Evolutionary conservation across 2,888 invertebrate species (phyloP).

Genomic region (Machimus atricapillus): DNA sequence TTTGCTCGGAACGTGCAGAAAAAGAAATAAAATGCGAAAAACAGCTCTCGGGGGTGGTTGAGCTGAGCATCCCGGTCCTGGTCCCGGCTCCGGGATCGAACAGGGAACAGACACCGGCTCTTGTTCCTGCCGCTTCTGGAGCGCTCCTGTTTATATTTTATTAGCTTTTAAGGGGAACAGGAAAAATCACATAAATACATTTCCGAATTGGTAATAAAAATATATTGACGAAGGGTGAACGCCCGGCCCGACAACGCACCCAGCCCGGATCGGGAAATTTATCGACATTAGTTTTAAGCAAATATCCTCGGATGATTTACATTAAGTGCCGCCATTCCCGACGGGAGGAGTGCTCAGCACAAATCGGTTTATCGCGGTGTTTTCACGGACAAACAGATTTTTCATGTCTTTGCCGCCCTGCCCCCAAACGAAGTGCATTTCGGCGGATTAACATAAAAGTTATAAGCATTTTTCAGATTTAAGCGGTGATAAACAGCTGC

Average conservation of each 20-base stretch:
- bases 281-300: constrained; percentile 24
- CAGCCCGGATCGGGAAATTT: not conserved
- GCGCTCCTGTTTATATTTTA: constrained; percentile 20
- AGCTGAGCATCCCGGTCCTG: not conserved
- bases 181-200: constrained; percentile 31
- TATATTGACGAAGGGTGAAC: constrained; percentile 17
- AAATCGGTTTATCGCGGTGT: not conserved
- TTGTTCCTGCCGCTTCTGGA: not conserved
- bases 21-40: not conserved
- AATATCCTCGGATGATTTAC: constrained; percentile 34
- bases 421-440: not conserved
- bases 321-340: not conserved
- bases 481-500: constrained; percentile 7
- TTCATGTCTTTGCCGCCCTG: not conserved
- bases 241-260: too few relatives aligned
- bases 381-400: not conserved
- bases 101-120: not conserved
- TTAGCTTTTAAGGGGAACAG: constrained; percentile 34
- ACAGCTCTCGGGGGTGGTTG: not conserved
- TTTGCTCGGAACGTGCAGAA: not conserved
- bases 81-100: not conserved
- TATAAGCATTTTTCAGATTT: constrained; percentile 21
- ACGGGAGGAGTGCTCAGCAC: not conserved
- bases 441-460: constrained; percentile 1
- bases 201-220: constrained; percentile 36